Evolutionary conservation across 2,888 invertebrate species (phyloP).

Genomic region (Megalurothrips usitatus): DNA sequence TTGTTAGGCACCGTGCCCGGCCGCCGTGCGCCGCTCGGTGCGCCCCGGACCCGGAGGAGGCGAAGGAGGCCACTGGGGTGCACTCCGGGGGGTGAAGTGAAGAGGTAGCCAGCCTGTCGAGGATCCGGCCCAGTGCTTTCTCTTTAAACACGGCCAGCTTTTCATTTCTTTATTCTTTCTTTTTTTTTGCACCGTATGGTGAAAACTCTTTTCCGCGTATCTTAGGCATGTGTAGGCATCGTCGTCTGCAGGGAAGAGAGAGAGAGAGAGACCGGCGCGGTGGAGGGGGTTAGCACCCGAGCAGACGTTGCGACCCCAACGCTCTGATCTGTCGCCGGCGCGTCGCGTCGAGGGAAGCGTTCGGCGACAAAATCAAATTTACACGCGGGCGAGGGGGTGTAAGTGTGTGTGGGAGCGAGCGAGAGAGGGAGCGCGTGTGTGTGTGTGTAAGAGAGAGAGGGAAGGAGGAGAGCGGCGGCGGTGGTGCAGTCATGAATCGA

Average conservation of each 20-base stretch:
- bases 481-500: not conserved
- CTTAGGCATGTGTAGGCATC: too few species aligned
- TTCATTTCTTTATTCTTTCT: too few species aligned
- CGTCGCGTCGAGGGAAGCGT: not conserved
- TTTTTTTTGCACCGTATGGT: too few species aligned
- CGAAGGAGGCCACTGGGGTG: not conserved
- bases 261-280: not conserved
- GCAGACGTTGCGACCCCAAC: not conserved
- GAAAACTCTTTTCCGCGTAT: too few species aligned
- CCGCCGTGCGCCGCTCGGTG: not conserved
- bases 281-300: not conserved
- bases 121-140: not conserved
- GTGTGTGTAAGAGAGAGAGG: not conserved
- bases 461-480: not conserved
- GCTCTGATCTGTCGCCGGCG: not conserved
- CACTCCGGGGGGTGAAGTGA: not conserved
- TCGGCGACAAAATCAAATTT: not conserved
- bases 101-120: not conserved
- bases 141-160: too few species aligned
- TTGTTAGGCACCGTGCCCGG: slow-evolving; percentile 14
- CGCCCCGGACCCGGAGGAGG: too few species aligned
- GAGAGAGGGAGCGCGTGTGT: not conserved
- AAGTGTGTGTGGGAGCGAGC: not conserved
- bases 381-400: not conserved
- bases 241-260: not conserved